Conservation (phyloP, 2,797 vertebrate genomes). For the Pantherophis alleghaniensis region DNA sequence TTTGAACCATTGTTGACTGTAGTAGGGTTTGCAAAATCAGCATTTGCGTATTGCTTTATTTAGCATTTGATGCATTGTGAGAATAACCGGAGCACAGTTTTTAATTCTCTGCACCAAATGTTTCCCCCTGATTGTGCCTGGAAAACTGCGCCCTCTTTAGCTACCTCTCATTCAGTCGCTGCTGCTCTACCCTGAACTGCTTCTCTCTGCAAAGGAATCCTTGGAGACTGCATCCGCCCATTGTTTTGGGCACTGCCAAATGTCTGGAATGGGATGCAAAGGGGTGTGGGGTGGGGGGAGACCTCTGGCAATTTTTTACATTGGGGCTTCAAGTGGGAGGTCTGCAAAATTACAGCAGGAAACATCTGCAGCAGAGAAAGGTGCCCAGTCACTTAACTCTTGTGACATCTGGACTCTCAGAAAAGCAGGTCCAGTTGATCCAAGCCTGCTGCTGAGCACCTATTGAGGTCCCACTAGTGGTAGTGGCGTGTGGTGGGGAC, state of each 20-base stretch:
- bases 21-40: neutral
- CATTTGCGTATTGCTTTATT: neutral
- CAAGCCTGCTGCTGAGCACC: neutral
- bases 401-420: neutral
- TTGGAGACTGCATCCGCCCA: neutral
- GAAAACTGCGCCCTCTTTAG: neutral
- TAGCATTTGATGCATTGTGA: neutral
- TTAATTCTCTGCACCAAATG: neutral
- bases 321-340: neutral
- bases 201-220: neutral
- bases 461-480: neutral
- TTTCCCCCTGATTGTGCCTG: neutral
- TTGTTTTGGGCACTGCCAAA: neutral
- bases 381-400: neutral
- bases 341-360: neutral
- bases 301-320: neutral
- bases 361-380: neutral
- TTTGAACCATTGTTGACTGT: too few species aligned
- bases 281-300: neutral
- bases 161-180: neutral
- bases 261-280: neutral
- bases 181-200: too few species aligned
- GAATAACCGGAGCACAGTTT: neutral
- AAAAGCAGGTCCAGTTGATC: neutral
- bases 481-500: too few species aligned